A percentile compares a stretch with the other conserved stretches of the same genome.
Evolutionary conservation across 2,888 invertebrate genomes (phyloP).

Genomic region (Copidosoma aretas): DNA sequence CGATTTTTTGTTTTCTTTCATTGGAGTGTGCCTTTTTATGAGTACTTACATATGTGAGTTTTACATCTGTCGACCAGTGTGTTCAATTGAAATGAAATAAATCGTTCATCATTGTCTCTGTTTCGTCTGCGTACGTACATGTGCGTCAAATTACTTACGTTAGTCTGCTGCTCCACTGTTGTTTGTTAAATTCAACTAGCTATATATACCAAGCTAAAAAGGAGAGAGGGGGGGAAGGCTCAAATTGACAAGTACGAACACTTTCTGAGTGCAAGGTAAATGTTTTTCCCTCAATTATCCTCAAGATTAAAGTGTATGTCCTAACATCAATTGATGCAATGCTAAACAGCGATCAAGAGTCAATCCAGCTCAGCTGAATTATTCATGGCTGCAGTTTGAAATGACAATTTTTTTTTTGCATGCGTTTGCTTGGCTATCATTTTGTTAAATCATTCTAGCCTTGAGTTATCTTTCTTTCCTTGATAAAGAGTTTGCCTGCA

Average conservation of each 20-base stretch:
- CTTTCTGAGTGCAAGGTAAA: not conserved
- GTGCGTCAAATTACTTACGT: too few relatives aligned
- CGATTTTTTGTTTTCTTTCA: too few relatives aligned
- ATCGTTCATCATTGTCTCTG: too few relatives aligned
- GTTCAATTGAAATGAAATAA: too few relatives aligned
- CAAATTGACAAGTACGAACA: conserved; percentile 7
- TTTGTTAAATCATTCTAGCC: not conserved
- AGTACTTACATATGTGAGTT: too few relatives aligned
- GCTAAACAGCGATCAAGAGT: not conserved
- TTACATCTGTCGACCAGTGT: too few relatives aligned
- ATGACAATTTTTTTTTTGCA: not conserved
- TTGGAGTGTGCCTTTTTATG: not conserved
- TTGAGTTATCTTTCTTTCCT: not conserved
- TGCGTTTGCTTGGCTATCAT: not conserved
- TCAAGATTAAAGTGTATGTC: too few relatives aligned
- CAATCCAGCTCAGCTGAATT: not conserved
- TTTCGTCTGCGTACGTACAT: too few relatives aligned
- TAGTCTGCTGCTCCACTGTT: too few relatives aligned
- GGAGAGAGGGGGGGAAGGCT: not conserved
- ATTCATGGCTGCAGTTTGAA: conserved; percentile 6
- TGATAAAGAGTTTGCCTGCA: not conserved
- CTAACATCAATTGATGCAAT: too few relatives aligned
- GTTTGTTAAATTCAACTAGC: too few relatives aligned
- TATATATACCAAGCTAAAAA: not conserved
- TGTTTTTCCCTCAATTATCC: too few relatives aligned